These are phyloP conservation scores for Trichosurus vulpecula DNA, from an alignment of 2,797 vertebrate species.

Conservation along the genomic window DNA sequence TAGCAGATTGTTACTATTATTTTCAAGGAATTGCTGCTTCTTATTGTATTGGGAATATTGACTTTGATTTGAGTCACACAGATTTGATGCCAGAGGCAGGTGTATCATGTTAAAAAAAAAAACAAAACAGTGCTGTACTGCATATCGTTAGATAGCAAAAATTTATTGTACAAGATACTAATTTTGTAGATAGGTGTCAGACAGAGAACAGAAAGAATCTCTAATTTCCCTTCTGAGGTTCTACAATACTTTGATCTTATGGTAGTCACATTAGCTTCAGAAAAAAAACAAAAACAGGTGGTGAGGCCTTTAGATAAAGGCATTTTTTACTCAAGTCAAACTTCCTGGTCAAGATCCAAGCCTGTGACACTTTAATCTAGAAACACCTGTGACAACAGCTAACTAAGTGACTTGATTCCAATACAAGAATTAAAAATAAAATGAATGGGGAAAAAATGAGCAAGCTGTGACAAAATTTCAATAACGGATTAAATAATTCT, in stretches of 20 bases:
- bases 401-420: not conserved
- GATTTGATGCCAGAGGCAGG: not conserved
- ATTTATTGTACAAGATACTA: not conserved
- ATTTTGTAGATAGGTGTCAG: not conserved
- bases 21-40: not conserved
- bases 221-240: not conserved
- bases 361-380: constrained; percentile 51
- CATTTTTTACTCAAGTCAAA: not conserved
- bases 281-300: not conserved
- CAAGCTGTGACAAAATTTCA: constrained; percentile 4
- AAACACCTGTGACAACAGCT: constrained; percentile 64
- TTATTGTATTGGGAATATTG: not conserved
- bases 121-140: not conserved
- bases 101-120: not conserved
- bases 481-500: not conserved
- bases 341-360: constrained; percentile 63
- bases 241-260: not conserved
- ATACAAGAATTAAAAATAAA: constrained; percentile 16
- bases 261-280: not conserved
- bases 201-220: not conserved
- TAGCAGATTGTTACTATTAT: not conserved
- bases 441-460: not conserved
- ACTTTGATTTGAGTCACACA: not conserved
- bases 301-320: not conserved
- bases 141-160: not conserved